Conservation (phyloP, 2,888 invertebrate species). For the Drosophila subsilvestris region DNA sequence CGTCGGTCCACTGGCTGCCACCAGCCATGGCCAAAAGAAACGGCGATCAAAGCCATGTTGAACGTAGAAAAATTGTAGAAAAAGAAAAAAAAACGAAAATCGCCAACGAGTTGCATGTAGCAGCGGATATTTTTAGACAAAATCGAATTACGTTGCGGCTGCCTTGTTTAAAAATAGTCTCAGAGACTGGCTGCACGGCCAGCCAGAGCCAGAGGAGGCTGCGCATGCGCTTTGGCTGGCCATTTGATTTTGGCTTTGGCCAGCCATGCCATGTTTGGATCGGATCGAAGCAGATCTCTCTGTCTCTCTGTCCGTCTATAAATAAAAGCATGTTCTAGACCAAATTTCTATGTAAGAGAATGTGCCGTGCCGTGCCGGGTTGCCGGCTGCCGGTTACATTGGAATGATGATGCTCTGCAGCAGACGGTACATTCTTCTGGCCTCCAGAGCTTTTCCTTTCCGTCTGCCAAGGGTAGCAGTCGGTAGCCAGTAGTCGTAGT, state of each 20-base stretch:
- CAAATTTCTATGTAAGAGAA: background rate
- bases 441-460: background rate
- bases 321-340: background rate
- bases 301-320: conserved; percentile 4
- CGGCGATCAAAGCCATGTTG: conserved; percentile 23
- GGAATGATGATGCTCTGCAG: background rate
- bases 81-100: conserved; percentile 45
- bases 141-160: conserved; percentile 59
- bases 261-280: background rate
- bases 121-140: conserved; percentile 71
- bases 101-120: conserved; percentile 36
- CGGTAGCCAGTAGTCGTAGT: conserved; percentile 19
- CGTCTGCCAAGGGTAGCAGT: conserved; percentile 1
- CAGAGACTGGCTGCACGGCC: conserved; percentile 15
- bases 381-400: background rate
- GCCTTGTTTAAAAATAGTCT: conserved; percentile 71
- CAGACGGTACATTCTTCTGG: background rate
- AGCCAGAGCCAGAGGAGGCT: conserved; percentile 14
- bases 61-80: conserved; percentile 66
- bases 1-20: conserved; percentile 69
- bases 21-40: conserved; percentile 73
- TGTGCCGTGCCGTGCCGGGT: background rate
- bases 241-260: conserved; percentile 29
- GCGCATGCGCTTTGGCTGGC: conserved; percentile 30
- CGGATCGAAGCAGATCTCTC: background rate